phyloP scores from a whole-genome alignment of 2,113 vertebrate species.

The Seriola rivoliana region DNA sequence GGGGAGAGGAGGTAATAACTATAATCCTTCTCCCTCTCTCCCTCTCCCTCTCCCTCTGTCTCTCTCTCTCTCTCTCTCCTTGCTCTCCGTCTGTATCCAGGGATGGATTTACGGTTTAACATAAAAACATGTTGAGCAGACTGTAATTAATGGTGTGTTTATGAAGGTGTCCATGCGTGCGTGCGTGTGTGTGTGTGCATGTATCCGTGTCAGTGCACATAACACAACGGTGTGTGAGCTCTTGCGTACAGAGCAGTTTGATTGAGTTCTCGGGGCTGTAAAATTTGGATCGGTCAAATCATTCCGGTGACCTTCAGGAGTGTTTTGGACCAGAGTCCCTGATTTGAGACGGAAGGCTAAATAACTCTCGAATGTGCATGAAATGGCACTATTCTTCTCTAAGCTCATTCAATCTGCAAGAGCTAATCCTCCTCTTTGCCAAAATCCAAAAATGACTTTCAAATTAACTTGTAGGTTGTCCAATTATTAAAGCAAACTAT shows the following conservation, averaged over 20 bases:
- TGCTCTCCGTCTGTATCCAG: constrained; percentile 7
- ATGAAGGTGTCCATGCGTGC: constrained; percentile 37
- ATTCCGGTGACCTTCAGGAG: constrained; percentile 65
- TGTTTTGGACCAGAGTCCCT: constrained; percentile 53
- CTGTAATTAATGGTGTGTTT: constrained; percentile 48
- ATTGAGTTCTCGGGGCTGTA: constrained; percentile 62
- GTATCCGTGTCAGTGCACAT: background rate
- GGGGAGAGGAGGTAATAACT: constrained; percentile 90
- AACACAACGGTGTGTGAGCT: constrained; percentile 7
- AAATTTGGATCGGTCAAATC: constrained; percentile 62
- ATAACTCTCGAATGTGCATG: constrained; percentile 67
- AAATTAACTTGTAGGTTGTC: constrained; percentile 72
- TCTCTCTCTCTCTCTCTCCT: background rate
- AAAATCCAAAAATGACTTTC: constrained; percentile 74
- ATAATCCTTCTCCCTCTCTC: constrained; percentile 24
- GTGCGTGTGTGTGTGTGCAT: constrained; percentile 19
- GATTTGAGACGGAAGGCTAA: constrained; percentile 65
- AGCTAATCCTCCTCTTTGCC: constrained; percentile 71
- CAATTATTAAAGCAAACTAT: constrained; percentile 66
- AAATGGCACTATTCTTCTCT: constrained; percentile 72
- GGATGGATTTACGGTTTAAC: constrained; percentile 46
- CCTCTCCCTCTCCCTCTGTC: background rate
- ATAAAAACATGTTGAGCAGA: constrained; percentile 35
- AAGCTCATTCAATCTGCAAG: constrained; percentile 69
- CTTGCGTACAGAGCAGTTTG: constrained; percentile 37